A percentile compares a stretch with the other conserved stretches of the same genome.
These are phyloP conservation scores for Serripes groenlandicus DNA, from an alignment of 2,888 invertebrate species.

Conservation along the genomic window DNA sequence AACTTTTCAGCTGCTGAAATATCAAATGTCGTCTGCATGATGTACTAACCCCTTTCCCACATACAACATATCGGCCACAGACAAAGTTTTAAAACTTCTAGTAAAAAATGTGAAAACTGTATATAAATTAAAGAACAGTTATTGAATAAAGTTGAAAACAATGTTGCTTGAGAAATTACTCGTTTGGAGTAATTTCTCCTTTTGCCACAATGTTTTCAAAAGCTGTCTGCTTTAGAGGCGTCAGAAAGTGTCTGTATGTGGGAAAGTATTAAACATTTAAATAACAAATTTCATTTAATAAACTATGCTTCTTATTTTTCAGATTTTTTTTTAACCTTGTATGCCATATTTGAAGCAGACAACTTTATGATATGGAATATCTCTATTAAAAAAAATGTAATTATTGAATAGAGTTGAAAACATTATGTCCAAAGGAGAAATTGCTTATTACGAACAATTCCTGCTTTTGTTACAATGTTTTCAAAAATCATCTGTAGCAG, in stretches of 20 bases:
- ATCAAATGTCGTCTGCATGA: neutral
- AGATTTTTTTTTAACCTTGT: neutral
- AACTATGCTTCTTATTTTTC: neutral
- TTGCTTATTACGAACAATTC: neutral
- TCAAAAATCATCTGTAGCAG: too few relatives aligned
- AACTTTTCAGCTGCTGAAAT: neutral
- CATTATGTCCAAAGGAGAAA: neutral
- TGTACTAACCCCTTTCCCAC: neutral
- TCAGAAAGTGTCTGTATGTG: neutral
- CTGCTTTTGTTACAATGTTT: neutral
- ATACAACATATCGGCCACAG: neutral
- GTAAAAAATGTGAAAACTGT: neutral
- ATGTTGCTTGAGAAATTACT: neutral
- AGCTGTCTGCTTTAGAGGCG: neutral
- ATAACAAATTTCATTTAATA: neutral
- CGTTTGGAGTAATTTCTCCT: neutral
- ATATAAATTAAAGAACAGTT: too few relatives aligned
- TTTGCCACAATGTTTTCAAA: neutral
- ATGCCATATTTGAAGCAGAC: neutral
- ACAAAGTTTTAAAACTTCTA: neutral
- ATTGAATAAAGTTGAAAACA: neutral
- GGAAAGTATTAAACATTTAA: neutral
- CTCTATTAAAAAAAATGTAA: neutral
- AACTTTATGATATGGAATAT: neutral
- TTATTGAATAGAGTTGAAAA: neutral